phyloP scores from a whole-genome alignment of 2,797 vertebrate genomes.

The Tragelaphus eurycerus region DNA sequence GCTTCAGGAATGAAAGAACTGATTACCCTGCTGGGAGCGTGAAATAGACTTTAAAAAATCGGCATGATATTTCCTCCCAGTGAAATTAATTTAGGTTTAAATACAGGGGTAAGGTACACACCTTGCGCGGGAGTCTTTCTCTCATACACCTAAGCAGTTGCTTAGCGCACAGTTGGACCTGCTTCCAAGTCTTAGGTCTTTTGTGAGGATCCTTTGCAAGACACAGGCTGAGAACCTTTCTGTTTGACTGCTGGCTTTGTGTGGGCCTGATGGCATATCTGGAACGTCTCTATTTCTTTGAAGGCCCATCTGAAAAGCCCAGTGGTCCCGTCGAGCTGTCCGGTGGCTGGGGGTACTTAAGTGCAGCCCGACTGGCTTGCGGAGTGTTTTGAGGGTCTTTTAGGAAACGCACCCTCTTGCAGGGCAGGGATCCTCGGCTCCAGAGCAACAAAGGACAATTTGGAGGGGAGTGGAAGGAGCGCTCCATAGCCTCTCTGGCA shows the following conservation, averaged over 20 bases:
- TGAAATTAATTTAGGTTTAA: conserved; percentile 77
- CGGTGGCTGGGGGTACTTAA: not conserved
- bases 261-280: conserved; percentile 31
- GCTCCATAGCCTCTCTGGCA: not conserved
- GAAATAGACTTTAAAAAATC: conserved; percentile 67
- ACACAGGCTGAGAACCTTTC: not conserved
- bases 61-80: conserved; percentile 60
- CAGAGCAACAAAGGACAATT: conserved; percentile 71
- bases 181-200: conserved; percentile 11
- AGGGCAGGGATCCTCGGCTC: conserved; percentile 52
- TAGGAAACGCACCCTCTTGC: conserved; percentile 11
- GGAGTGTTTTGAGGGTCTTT: not conserved
- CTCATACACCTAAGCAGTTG: conserved; percentile 55
- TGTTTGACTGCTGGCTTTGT: conserved; percentile 59
- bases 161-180: not conserved
- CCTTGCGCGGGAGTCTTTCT: not conserved
- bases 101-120: conserved; percentile 40
- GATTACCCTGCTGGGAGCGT: conserved; percentile 57
- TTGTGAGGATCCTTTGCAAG: conserved; percentile 33
- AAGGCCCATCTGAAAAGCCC: not conserved
- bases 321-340: not conserved
- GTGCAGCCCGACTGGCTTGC: not conserved
- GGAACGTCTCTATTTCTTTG: conserved; percentile 40
- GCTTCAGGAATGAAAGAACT: conserved; percentile 70
- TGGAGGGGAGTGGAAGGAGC: not conserved